These are phyloP conservation scores for Drosophila suzukii DNA, from an alignment of 1,140 invertebrate species.

Conservation along the genomic window DNA sequence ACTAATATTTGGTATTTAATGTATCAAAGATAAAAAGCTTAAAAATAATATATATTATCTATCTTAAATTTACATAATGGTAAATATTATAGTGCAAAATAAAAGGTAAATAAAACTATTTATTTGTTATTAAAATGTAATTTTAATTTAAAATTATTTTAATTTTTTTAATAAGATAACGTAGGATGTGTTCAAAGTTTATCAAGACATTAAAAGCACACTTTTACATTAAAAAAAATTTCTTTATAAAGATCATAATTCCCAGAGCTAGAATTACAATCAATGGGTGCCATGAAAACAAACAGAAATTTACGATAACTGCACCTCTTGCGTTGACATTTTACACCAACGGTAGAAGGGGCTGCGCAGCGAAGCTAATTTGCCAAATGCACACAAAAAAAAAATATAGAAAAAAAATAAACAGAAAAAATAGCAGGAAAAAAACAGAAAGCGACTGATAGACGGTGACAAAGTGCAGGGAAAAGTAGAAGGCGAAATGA, in stretches of 20 bases:
- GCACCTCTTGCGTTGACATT: slow-evolving; percentile 60
- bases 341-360: slow-evolving; percentile 17
- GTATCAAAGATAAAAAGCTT: no score
- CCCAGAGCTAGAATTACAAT: background rate
- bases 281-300: slow-evolving; percentile 13
- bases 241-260: background rate
- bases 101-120: no score
- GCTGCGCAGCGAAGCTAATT: slow-evolving; percentile 35
- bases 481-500: slow-evolving; percentile 32
- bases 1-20: no score
- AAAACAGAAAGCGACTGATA: slow-evolving; percentile 5
- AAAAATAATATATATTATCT: no score
- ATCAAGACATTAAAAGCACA: background rate
- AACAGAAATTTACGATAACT: slow-evolving; percentile 35
- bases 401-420: background rate
- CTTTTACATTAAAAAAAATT: background rate
- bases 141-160: no score
- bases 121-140: no score
- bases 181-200: no score
- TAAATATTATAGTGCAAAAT: no score
- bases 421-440: background rate
- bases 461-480: slow-evolving; percentile 53
- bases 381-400: slow-evolving; percentile 54
- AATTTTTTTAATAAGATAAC: no score
- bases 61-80: no score